phyloP scores from a whole-genome alignment of 2,797 vertebrate species.

The Danio jaintianensis region DNA sequence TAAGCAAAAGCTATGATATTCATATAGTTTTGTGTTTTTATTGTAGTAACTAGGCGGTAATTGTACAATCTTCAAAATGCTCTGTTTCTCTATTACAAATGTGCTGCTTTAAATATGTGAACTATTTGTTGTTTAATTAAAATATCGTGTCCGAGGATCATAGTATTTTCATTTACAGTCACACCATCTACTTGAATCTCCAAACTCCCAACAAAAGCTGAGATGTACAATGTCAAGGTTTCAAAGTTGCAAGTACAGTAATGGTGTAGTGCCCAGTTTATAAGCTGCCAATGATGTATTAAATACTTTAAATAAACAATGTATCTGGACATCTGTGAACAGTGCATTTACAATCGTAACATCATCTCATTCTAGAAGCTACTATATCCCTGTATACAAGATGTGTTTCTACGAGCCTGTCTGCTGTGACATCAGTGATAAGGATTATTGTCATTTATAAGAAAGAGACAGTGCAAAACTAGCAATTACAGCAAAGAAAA shows the following conservation, averaged over 20 bases:
- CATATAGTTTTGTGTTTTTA: no score
- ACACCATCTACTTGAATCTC: background rate
- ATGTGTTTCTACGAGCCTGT: background rate
- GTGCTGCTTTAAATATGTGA: background rate
- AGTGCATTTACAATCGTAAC: background rate
- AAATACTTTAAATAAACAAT: background rate
- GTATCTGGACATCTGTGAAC: background rate
- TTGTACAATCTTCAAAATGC: background rate
- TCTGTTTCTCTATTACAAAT: background rate
- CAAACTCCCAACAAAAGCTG: background rate
- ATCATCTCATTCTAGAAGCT: background rate
- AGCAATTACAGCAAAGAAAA: constrained; percentile 13
- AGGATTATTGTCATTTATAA: background rate
- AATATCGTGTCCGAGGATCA: no score
- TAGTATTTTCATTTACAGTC: no score
- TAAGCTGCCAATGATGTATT: background rate
- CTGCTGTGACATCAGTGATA: constrained; percentile 5
- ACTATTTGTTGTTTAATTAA: background rate
- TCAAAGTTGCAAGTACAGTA: background rate
- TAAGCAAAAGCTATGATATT: no score
- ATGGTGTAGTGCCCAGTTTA: background rate
- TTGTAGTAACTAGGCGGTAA: no score
- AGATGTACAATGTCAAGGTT: background rate
- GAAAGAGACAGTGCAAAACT: constrained; percentile 34
- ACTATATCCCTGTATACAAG: background rate